Base-by-base conservation (phyloP, 53 echinoderm and acorn worm species). In the Echinometra lucunter region DNA sequence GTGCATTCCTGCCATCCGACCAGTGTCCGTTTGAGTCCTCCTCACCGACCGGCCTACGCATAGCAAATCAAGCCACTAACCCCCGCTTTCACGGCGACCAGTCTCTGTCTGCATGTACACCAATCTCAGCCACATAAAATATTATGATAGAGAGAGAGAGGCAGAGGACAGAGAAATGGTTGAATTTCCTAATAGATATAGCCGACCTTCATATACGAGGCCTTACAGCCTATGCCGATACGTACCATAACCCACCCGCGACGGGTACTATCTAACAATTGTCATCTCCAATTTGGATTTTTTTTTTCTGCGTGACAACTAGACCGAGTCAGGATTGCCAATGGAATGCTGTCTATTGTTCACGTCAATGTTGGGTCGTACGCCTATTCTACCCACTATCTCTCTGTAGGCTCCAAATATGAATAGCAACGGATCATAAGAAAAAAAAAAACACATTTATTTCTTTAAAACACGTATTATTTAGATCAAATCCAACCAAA, bases 281-380 rank as follows among this genome's bases (percentile, higher is more conserved):
- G 58, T 89, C 57, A 89, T 60, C 89, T 89, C 89, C 57, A 89
- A 89, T 89, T 89, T 89, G 38, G 60, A 60, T 57, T 40, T 89
- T 60, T 89, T 49, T 89, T 7, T 89, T 60, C 89, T 89, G 23
- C 89, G 58, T 58, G 49, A 89, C 89, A 89, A 89, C 89, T 89
- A 89, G 89, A 89, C 57, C 89, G 89, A 89, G 45, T 89, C 57
- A 58, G 58, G 89, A 25, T 49, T 89, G 58, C 37, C 37, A 58
- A 3, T 89, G 89, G 89, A 89, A 89, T 89, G 89, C 89, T 58
- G 60, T 9, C 89, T 89, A 89, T 89, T 89, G 89, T 89, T 60
- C 89, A 35, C 19, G 37, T 89, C 89, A 60, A 58, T 89, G 60
- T 89, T 60, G 58, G 37, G 89, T 57, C 89, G 89, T 89, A 57